Evolutionary conservation across 2,888 invertebrate species (phyloP), one percentile per base, ranked within the genome.

Genomic region (Nemoura dubitans): DNA sequence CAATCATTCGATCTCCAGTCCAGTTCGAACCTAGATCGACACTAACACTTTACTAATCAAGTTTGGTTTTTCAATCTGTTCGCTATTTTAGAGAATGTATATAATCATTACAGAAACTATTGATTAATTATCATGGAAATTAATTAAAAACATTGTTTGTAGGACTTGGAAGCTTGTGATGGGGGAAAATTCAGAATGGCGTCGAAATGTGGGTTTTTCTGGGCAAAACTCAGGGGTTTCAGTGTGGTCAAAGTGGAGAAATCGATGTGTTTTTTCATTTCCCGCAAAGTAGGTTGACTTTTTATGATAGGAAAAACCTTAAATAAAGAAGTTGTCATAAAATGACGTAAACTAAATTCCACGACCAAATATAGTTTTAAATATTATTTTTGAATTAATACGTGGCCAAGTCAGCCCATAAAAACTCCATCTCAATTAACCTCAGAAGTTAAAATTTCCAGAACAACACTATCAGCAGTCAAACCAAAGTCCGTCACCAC

Each of bases 21-120:
- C 36, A 59, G 21, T n/a, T n/a, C n/a, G 14, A 21, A 59, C 3
- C 59, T 59, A 16, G 78, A 27, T 28, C 28, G n/a, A 78, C 26
- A 78, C 78, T 78, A 27, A 78, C n/a, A 78, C 78, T 78, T n/a
- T n/a, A 76, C 36, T 36, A 36, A 36, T n/a, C 36, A 36, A 36
- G 36, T 10, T 21, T 59, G 3, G 59, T 59, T 21, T 36, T 59
- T n/a, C 14, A 59, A 59, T 21, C 3, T 59, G n/a, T n/a, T 21
- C 59, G 3, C 14, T 59, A 59, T 2, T 59, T 21, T 21, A 21
- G 21, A 59, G 59, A 16, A 7, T 59, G 59, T 59, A 59, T 7
- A 59, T 59, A 59, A 59, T 21, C n/a, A 36, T 36, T 36, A 10
- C 3, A 36, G 10, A 36, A 36, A 6, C 3, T 36, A 36, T 36